phyloP scores from a whole-genome alignment of 1,140 invertebrate genomes.

The Geopemphigus sp. region DNA sequence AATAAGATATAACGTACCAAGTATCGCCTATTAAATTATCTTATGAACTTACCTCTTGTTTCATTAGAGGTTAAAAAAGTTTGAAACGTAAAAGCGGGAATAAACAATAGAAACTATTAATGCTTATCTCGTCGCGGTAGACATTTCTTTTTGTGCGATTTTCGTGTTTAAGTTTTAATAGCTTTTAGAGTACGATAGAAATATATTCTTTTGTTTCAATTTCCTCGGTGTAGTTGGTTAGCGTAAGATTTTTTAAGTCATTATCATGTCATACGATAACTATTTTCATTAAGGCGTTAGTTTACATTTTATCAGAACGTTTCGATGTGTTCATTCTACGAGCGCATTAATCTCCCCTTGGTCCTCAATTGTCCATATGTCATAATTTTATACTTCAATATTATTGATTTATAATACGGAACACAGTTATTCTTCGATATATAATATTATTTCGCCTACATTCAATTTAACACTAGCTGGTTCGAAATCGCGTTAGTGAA shows the following conservation, averaged over 20 bases:
- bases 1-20: too few species aligned
- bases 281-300: not conserved
- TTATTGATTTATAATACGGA: too few species aligned
- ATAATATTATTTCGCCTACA: too few species aligned
- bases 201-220: not conserved
- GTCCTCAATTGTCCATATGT: too few species aligned
- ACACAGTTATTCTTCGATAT: too few species aligned
- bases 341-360: too few species aligned
- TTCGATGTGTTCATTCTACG: not conserved
- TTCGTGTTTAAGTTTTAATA: not conserved
- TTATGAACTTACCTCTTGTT: not conserved
- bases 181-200: not conserved
- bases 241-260: not conserved
- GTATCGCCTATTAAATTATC: not conserved
- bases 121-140: not conserved
- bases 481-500: too few species aligned
- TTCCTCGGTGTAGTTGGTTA: not conserved
- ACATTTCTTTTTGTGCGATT: not conserved
- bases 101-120: not conserved
- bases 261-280: not conserved
- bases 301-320: not conserved
- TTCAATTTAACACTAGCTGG: too few species aligned
- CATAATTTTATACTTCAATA: too few species aligned
- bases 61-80: not conserved
- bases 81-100: not conserved